Base-by-base conservation (phyloP, 2,797 vertebrate species). In the Karalla daura region DNA sequence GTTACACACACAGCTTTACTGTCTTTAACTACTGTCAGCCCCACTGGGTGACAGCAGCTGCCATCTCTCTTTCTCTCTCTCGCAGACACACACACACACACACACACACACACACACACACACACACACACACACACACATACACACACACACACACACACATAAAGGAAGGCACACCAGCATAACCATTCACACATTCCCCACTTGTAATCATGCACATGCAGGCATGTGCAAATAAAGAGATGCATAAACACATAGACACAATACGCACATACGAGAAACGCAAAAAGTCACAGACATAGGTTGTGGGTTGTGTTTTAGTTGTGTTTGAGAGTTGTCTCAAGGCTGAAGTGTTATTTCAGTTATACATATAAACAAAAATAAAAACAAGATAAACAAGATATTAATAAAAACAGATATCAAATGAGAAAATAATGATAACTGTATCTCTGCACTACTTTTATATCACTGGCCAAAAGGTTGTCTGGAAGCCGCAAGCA, bases 11-110 rank as follows among this genome's bases (percentile, higher is more conserved):
- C 72, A 87, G 81, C 83, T 88, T 86, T 84, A 89, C 83, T 84
- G 89, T 87, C 87, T 91, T 91, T 89, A 91, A 90, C 86, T 89
- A 89, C 91, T 86, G 87, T 91, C 88, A 88, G 81, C 78, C 71
- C 70, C 78, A 74, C 77, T 67, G 73, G 76, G 81, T 91, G 90
- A 91, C 90, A 90, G 91, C 81, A 81, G 78, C 85, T 88, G 84
- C 87, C 83, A 78, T 80, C 81, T 17, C 71, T 70, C 74, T 23
- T 70, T 62, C 56, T 80, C 81, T 17, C 71, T 70, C 74, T 23
- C 72, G 63, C 56, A 73, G 54, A 77, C 44, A 65, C 67, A 45
- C 21, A 40, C 27, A 51, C 28, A 2, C 45, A 44, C 13, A 49
- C 59, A 68, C 52, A 64, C 62, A 70, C 62, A 59, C 30, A 46